Evolutionary conservation across 2,888 invertebrate genomes (phyloP).

Genomic region (Orchesellides sinensis): DNA sequence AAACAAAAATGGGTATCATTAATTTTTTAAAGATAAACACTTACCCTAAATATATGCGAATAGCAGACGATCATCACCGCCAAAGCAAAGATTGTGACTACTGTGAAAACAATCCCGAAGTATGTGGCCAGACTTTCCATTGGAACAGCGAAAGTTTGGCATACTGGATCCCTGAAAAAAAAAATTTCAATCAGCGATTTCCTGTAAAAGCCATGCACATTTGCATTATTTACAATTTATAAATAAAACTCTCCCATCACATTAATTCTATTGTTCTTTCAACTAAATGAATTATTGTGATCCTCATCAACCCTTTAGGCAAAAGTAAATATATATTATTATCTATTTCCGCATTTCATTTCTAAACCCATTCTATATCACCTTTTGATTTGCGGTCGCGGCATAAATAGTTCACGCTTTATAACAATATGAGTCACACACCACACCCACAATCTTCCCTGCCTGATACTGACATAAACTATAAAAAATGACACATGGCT

Average conservation of each 20-base stretch:
- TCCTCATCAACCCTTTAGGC: no score
- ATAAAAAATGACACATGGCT: neutral
- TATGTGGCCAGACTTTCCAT: constrained; percentile 68
- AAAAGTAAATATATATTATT: no score
- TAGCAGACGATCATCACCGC: constrained; percentile 73
- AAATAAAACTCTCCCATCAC: no score
- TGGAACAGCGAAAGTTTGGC: constrained; percentile 69
- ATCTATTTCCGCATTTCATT: constrained; percentile 38
- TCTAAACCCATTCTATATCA: no score
- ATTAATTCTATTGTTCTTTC: neutral
- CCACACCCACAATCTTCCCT: constrained; percentile 50
- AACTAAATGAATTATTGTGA: constrained; percentile 1
- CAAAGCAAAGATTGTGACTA: constrained; percentile 69
- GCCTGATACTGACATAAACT: constrained; percentile 27
- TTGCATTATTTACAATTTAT: neutral
- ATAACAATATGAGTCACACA: constrained; percentile 12
- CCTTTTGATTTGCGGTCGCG: no score
- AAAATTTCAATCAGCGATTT: neutral
- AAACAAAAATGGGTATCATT: neutral
- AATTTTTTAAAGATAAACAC: no score
- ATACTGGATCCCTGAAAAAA: constrained; percentile 45
- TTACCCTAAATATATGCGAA: constrained; percentile 73
- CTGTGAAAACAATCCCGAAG: constrained; percentile 71
- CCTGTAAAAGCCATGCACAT: neutral
- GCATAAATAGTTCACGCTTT: no score